Conservation (phyloP, 1,140 invertebrate species). For the Alviniconcha marisindica region DNA sequence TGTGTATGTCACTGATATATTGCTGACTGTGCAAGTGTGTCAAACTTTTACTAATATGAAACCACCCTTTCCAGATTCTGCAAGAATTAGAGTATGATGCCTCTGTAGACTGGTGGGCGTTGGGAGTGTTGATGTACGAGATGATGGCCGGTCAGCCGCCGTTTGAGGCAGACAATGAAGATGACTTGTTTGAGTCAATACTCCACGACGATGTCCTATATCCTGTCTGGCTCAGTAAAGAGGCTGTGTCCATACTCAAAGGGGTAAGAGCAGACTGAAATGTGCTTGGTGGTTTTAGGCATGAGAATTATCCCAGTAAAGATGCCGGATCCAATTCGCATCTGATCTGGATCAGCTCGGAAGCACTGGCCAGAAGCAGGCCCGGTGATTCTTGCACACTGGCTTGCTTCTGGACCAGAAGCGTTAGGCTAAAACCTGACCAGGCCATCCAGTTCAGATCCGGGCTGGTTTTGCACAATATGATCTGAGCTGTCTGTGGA, state of each 20-base stretch:
- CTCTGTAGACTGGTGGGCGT: slow-evolving; percentile 93
- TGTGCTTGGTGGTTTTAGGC: no score
- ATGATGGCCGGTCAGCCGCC: slow-evolving; percentile 99
- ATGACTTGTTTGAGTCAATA: slow-evolving; percentile 99
- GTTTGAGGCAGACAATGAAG: slow-evolving; percentile 99
- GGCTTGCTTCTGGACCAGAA: no score
- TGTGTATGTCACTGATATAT: background rate
- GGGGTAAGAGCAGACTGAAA: slow-evolving; percentile 78
- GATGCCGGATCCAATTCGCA: no score
- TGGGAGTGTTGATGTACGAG: slow-evolving; percentile 99
- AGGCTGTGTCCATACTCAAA: slow-evolving; percentile 98
- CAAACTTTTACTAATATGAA: background rate
- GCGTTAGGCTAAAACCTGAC: no score
- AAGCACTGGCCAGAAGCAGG: no score
- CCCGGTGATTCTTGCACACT: no score
- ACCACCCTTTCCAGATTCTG: slow-evolving; percentile 85
- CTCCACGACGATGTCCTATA: slow-evolving; percentile 98
- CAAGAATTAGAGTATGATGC: slow-evolving; percentile 98
- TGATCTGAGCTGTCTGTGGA: no score
- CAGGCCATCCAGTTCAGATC: no score
- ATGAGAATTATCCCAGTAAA: no score
- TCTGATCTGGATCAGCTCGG: no score
- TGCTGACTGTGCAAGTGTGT: background rate
- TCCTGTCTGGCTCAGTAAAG: slow-evolving; percentile 97
- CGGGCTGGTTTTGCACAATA: no score